Base-by-base conservation (phyloP, 2,113 vertebrate species). In the Talpa occidentalis region DNA sequence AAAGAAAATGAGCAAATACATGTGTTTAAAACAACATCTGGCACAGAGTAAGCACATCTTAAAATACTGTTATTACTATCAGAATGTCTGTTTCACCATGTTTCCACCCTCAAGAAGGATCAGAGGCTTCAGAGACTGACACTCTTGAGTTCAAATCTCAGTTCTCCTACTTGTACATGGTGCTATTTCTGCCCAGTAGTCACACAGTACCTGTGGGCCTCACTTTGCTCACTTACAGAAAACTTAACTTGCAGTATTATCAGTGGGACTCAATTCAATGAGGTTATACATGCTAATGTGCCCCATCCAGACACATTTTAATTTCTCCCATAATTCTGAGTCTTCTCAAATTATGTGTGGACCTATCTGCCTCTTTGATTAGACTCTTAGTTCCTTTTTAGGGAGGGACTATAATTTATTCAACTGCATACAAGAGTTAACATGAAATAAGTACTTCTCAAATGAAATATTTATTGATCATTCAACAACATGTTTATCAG, bases 381-480 rank as follows among this genome's bases (percentile, higher is more conserved):
- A 88, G 59, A 73, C 16, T 64, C 49, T 40, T 40, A 37, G 30
- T 42, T 94, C 52, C 3, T 79, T 80, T 52, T 81, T 67, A 56
- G 81, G 47, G 15, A 95, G 17, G n/a, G n/a, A 47, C 17, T 59
- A 56, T 90, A 70, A 64, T 64, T 62, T 86, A 76, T 44, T 77
- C 32, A 72, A 28, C 66, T n/a, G 6, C 54, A 42, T 56, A 14
- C 56, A 67, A 67, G 26, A 90, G 66, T 77, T 73, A 74, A 54
- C 67, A 94, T 90, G 59, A 84, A 56, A 66, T 69, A 81, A 88
- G 32, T 42, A 52, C 49, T 84, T 90, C 86, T 76, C 72, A 69
- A 90, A 76, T 76, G 12, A 77, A 77, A 19, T 86, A 42, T 5
- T 83, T 82, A 77, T n/a, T 93, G 81, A 35, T 24, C 37, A 15